Conservation (phyloP, 1,140 invertebrate species). For the Rhagoletis pomonella region DNA sequence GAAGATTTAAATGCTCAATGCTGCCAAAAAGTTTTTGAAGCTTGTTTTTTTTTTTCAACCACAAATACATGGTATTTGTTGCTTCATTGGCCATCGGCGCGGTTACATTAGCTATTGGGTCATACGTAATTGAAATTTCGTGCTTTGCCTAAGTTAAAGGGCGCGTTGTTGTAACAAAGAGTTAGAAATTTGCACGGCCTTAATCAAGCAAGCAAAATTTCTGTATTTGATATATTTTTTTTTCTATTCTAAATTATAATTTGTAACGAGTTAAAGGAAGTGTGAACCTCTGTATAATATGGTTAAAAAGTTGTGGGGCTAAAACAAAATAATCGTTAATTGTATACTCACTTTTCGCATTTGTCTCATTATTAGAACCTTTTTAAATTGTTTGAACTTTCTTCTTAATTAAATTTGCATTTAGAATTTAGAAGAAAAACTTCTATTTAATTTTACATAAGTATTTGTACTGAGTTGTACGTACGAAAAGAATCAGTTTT, state of each 20-base stretch:
- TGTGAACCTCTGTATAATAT: neutral
- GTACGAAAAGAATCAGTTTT: too few species aligned
- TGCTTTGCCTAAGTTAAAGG: neutral
- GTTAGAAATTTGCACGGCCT: neutral
- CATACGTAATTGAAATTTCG: neutral
- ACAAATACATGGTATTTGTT: neutral
- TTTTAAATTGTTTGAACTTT: neutral
- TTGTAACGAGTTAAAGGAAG: constrained; percentile 6
- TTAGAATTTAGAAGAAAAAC: neutral
- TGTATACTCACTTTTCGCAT: too few species aligned
- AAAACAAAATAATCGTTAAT: too few species aligned
- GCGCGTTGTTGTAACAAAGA: neutral
- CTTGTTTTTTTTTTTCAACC: neutral
- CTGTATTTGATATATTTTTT: neutral
- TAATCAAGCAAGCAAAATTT: neutral
- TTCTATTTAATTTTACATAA: too few species aligned
- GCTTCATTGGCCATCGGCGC: neutral
- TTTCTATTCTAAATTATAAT: neutral
- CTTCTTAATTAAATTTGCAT: neutral
- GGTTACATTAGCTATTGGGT: neutral
- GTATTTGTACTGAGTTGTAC: too few species aligned
- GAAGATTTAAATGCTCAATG: neutral
- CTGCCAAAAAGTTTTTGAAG: neutral
- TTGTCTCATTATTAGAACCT: neutral
- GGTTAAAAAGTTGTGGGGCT: too few species aligned